Evolutionary conservation across 2,888 invertebrate species (phyloP).

Genomic region (Pedicia rivosa): DNA sequence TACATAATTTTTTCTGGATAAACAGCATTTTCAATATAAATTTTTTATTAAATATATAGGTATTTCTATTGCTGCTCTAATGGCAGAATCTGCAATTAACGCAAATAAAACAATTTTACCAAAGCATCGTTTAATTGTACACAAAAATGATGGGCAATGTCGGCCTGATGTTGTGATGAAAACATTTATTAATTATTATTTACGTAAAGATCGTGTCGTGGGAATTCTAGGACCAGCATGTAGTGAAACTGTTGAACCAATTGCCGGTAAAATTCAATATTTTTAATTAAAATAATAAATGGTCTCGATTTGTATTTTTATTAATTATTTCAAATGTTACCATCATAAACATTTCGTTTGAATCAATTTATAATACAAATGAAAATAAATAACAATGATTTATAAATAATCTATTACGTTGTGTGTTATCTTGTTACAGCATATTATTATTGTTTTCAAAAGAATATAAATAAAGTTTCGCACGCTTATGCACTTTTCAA

Average conservation of each 20-base stretch:
- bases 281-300: not conserved
- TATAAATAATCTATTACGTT: too few species aligned
- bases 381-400: too few species aligned
- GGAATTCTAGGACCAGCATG: slow-evolving; percentile 68
- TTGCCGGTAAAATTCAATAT: slow-evolving; percentile 38
- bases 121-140: slow-evolving; percentile 41
- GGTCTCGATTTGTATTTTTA: not conserved
- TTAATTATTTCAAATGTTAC: not conserved
- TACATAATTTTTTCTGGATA: too few species aligned
- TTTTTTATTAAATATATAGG: slow-evolving; percentile 21
- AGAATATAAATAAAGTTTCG: too few species aligned
- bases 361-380: too few species aligned
- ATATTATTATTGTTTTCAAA: too few species aligned
- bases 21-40: not conserved
- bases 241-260: slow-evolving; percentile 63
- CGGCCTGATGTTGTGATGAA: slow-evolving; percentile 56
- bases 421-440: too few species aligned
- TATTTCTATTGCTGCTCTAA: slow-evolving; percentile 32
- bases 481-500: too few species aligned
- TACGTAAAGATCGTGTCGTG: slow-evolving; percentile 34
- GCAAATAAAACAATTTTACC: slow-evolving; percentile 36
- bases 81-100: slow-evolving; percentile 50
- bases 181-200: slow-evolving; percentile 53
- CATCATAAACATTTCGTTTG: not conserved
- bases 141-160: slow-evolving; percentile 48